Conservation (phyloP, 2,888 invertebrate genomes). For the Rugalucina vietnamica region DNA sequence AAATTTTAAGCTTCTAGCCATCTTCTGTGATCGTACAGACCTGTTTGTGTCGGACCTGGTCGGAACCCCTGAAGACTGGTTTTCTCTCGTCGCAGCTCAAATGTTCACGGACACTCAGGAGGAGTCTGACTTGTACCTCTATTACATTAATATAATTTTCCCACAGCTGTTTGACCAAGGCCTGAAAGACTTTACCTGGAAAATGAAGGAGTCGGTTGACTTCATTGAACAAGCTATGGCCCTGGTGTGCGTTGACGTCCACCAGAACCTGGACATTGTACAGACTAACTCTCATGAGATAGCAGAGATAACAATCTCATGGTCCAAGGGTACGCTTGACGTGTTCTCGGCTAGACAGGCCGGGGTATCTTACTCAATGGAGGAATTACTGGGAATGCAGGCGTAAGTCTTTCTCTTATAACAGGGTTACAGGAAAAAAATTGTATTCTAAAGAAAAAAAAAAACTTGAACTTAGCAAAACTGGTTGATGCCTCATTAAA, state of each 20-base stretch:
- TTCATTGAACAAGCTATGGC: constrained; percentile 83
- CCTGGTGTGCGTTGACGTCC: constrained; percentile 82
- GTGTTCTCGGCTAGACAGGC: constrained; percentile 77
- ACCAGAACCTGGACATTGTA: constrained; percentile 81
- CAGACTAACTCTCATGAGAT: constrained; percentile 82
- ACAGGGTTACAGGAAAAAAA: no score
- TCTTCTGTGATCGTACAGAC: no score
- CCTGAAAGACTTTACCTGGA: constrained; percentile 81
- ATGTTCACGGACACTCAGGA: no score
- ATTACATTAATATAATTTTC: no score
- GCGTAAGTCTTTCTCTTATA: constrained; percentile 64
- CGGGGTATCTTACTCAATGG: constrained; percentile 77
- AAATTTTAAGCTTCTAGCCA: no score
- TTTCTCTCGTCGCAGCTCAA: no score
- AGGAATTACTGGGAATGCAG: constrained; percentile 79
- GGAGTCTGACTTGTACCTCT: no score
- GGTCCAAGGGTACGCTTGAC: constrained; percentile 81
- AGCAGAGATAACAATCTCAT: constrained; percentile 79
- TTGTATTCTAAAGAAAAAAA: no score
- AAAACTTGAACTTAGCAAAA: no score
- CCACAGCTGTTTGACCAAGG: constrained; percentile 82
- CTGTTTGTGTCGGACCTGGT: no score
- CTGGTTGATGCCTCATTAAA: no score
- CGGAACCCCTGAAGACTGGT: no score
- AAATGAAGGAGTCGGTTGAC: constrained; percentile 82